Base-by-base conservation (phyloP, 2,888 invertebrate genomes). In the Punctoribates punctum region DNA sequence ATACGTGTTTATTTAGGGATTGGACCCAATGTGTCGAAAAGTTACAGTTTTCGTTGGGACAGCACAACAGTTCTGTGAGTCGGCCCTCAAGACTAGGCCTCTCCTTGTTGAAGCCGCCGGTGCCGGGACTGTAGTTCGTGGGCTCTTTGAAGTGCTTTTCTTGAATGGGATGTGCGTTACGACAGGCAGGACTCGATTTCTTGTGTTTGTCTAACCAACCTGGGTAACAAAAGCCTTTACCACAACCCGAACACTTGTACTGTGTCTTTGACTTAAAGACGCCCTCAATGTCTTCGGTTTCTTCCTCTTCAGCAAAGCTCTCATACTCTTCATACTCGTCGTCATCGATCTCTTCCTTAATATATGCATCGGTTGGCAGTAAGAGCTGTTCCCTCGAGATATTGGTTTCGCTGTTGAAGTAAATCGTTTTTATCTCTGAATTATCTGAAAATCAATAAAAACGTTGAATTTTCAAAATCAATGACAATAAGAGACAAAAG, bases 181-280 rank as follows among this genome's bases (percentile, higher is more conserved):
- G 72, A 72, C 72, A 48, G 15, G 11, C 23, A 25, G 72, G 48
- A 48, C 25, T 48, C 15, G 46, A 11, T 17, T 54, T 54, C 25
- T 73, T 73, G 48, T 73, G 73, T n/a, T 54, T 73, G 42, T 54
- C 73, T 25, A 73, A 17, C 73, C 73, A 73, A 15, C 73, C 73
- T 1, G 51, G 25, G 57, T 54, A 73, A 23, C 57, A 57, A n/a
- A 57, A 73, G 1, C 73, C 73, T 73, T 73, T 73, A 2, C 73
- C 73, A 73, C 73, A 73, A 27, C 57, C 73, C 20, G 54, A 54
- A 20, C 73, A 73, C 20, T 51, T 51, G 25, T 73, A 73, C 17
- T 73, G 73, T 15, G 73, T 73, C 42, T 73, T 73, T 0, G 73
- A 20, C 11, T 54, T 38, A 13, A 29, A 17, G 3, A 57, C 5